A percentile compares a stretch with the other conserved stretches of the same genome.
phyloP scores from a whole-genome alignment of 2,888 invertebrate genomes.

The Matsumyia berberina region DNA sequence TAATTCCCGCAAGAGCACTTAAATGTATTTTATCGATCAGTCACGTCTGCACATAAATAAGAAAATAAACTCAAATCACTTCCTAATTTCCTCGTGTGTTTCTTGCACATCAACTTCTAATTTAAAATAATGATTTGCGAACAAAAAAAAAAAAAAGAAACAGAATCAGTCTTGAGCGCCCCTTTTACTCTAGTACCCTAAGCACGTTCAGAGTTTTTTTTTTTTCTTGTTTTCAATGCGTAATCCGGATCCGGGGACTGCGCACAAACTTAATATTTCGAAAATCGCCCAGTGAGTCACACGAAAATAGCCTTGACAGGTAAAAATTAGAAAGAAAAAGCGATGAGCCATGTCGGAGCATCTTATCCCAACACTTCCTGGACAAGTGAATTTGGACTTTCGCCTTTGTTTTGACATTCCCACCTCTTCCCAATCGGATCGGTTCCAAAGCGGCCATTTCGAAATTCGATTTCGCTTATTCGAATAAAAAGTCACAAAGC shows the following conservation, averaged over 20 bases:
- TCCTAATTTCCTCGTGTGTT: slow-evolving; percentile 45
- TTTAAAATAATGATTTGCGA: background rate
- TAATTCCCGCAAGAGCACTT: background rate
- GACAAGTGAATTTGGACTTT: background rate
- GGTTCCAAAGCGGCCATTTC: slow-evolving; percentile 40
- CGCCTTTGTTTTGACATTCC: background rate
- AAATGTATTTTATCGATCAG: slow-evolving; percentile 10
- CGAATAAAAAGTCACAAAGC: slow-evolving; percentile 38
- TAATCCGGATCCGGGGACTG: slow-evolving; percentile 32
- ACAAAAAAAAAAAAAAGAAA: slow-evolving; percentile 1
- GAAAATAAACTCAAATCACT: slow-evolving; percentile 20
- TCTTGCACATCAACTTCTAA: slow-evolving; percentile 15
- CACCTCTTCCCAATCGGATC: slow-evolving; percentile 22
- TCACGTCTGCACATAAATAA: slow-evolving; percentile 17
- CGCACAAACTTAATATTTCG: slow-evolving; percentile 11
- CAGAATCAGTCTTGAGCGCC: slow-evolving; percentile 14
- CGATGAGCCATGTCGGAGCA: background rate
- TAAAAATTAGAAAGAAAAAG: background rate
- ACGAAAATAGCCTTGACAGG: background rate
- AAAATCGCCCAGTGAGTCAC: slow-evolving; percentile 23
- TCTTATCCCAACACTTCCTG: background rate
- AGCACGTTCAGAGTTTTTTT: slow-evolving; percentile 25
- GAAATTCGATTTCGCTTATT: slow-evolving; percentile 49
- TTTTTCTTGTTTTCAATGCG: too few species aligned
- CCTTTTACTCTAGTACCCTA: slow-evolving; percentile 11